Percentiles rank a stretch among this genome's conserved stretches.
Conservation (phyloP, 2,888 invertebrate species). For the Aphrophora alni region DNA sequence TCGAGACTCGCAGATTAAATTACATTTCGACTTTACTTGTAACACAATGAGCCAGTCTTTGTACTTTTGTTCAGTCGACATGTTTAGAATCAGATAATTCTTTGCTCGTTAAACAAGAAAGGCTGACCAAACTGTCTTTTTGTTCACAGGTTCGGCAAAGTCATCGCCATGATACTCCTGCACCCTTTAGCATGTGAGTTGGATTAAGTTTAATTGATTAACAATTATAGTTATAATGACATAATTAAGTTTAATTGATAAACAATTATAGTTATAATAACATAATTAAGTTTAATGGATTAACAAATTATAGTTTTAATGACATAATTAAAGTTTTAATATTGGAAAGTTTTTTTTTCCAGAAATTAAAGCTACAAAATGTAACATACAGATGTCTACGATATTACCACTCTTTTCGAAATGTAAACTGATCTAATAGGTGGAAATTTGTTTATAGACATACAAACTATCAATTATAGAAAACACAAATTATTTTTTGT, state of each 20-base stretch:
- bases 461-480: too few relatives aligned
- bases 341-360: too few relatives aligned
- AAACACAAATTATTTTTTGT: too few relatives aligned
- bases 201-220: neutral
- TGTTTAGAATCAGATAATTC: neutral
- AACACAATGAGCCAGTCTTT: neutral
- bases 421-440: too few relatives aligned
- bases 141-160: neutral
- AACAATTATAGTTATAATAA: too few relatives aligned
- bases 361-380: too few relatives aligned
- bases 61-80: neutral
- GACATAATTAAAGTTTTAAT: too few relatives aligned
- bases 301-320: too few relatives aligned
- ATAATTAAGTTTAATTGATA: neutral
- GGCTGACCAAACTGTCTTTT: neutral
- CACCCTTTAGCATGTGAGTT: neutral
- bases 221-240: too few relatives aligned
- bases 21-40: neutral
- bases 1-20: neutral
- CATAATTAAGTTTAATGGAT: neutral
- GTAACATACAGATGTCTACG: too few relatives aligned
- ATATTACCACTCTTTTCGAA: too few relatives aligned
- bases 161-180: conserved; percentile 6
- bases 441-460: too few relatives aligned
- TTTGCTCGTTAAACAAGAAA: neutral